A percentile compares a stretch with the other conserved stretches of the same genome.
These are phyloP conservation scores for Acridotheres tristis DNA, from an alignment of 2,797 vertebrate genomes.

Conservation along the genomic window DNA sequence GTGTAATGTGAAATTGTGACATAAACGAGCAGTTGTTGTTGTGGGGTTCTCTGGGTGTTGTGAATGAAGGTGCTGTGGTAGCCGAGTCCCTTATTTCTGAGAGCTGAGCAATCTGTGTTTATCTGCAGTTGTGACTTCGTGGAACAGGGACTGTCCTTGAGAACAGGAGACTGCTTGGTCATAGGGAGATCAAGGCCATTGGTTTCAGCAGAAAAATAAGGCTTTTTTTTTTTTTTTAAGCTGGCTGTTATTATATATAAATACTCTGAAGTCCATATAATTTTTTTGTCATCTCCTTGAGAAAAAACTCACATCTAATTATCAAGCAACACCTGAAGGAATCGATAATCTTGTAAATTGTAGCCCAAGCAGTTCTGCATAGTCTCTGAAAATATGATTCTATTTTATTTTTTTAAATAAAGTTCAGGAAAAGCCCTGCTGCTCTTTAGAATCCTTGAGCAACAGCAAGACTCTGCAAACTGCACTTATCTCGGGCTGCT, in stretches of 20 bases:
- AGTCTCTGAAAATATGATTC: not conserved
- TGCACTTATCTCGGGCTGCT: not conserved
- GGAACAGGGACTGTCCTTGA: not conserved
- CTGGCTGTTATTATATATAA: not conserved
- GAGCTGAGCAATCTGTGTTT: not conserved
- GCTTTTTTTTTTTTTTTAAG: not conserved
- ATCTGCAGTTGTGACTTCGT: not conserved
- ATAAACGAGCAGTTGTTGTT: not conserved
- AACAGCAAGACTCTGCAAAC: not conserved
- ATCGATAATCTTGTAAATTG: not conserved
- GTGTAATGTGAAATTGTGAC: not conserved
- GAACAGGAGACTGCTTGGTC: not conserved
- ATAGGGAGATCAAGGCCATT: not conserved
- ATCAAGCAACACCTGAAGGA: not conserved
- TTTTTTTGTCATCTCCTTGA: not conserved
- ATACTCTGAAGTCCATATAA: not conserved
- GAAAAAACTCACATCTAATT: not conserved
- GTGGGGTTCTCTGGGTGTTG: not conserved
- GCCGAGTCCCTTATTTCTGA: not conserved
- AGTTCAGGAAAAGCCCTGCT: not conserved
- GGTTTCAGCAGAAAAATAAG: not conserved
- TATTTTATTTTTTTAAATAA: not conserved
- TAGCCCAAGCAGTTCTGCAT: not conserved
- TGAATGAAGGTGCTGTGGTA: not conserved
- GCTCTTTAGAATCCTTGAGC: not conserved